phyloP scores from a whole-genome alignment of 2,797 vertebrate genomes.

The Parauchenoglanis ngamensis region DNA sequence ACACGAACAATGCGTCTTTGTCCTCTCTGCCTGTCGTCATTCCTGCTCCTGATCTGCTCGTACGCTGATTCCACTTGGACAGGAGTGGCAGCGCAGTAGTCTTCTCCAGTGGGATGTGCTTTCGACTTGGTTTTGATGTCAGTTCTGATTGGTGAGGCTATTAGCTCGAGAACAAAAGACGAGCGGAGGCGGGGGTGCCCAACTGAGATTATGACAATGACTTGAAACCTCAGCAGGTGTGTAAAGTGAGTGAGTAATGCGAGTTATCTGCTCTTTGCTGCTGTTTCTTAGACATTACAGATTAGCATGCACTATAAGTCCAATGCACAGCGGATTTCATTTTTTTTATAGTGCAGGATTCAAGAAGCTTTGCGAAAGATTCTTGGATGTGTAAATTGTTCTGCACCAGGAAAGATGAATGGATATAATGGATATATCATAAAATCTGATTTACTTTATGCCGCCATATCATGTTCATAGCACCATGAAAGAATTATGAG shows the following conservation, averaged over 20 bases:
- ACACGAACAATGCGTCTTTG: background rate
- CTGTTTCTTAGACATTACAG: background rate
- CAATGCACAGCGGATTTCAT: background rate
- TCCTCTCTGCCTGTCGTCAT: background rate
- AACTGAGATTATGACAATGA: slow-evolving; percentile 34
- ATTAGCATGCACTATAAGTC: background rate
- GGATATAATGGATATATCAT: background rate
- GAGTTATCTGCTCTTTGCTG: background rate
- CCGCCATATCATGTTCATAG: background rate
- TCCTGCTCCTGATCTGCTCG: background rate
- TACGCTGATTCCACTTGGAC: background rate
- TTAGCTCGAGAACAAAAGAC: slow-evolving; percentile 39
- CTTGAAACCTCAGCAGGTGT: slow-evolving; percentile 11
- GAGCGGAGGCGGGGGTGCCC: background rate
- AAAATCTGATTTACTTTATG: background rate
- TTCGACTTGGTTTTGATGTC: slow-evolving; percentile 50
- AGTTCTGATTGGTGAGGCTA: slow-evolving; percentile 50
- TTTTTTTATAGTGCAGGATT: background rate
- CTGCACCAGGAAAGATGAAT: slow-evolving; percentile 1
- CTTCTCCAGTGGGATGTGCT: background rate
- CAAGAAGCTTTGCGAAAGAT: background rate
- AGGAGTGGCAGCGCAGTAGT: background rate
- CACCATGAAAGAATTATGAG: slow-evolving; percentile 9
- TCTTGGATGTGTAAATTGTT: background rate
- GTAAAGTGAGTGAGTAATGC: background rate